Evolutionary conservation across 1,140 invertebrate genomes (phyloP).

Genomic region (Diabrotica undecimpunctata): DNA sequence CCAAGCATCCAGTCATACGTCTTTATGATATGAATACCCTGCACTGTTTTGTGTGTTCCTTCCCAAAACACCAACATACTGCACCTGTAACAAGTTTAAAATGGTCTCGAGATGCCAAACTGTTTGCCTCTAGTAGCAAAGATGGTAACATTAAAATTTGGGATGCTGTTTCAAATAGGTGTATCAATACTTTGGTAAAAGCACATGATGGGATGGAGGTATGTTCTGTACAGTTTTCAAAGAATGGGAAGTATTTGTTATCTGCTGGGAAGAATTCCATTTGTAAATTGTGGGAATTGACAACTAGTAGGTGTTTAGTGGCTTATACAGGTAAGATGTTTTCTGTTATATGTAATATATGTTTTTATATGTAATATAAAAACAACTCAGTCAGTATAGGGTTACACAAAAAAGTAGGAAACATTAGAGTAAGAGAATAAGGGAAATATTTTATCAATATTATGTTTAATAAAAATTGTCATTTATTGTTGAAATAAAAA

Average conservation of each 20-base stretch:
- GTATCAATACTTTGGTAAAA: constrained; percentile 88
- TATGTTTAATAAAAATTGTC: too few species aligned
- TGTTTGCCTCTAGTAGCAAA: constrained; percentile 86
- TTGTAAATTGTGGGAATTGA: constrained; percentile 97
- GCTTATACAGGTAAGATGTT: constrained; percentile 69
- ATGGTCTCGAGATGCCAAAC: constrained; percentile 72
- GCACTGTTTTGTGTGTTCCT: constrained; percentile 91
- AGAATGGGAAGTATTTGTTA: constrained; percentile 97
- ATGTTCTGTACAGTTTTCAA: constrained; percentile 89
- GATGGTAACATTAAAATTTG: constrained; percentile 95
- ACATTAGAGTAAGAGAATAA: too few species aligned
- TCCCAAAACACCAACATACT: constrained; percentile 89
- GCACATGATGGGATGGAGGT: constrained; percentile 95
- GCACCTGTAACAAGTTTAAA: constrained; percentile 69
- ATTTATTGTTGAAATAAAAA: too few species aligned
- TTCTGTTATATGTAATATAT: not conserved
- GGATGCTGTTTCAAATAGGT: constrained; percentile 90
- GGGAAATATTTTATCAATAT: too few species aligned
- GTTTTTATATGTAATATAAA: not conserved
- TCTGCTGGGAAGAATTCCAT: constrained; percentile 95
- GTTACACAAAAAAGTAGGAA: not conserved
- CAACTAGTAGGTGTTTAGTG: constrained; percentile 92
- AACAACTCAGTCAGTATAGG: not conserved
- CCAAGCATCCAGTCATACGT: constrained; percentile 85
- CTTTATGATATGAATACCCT: constrained; percentile 94